Base-by-base conservation (phyloP, 2,888 invertebrate genomes). In the Stenchaetothrips biformis region DNA sequence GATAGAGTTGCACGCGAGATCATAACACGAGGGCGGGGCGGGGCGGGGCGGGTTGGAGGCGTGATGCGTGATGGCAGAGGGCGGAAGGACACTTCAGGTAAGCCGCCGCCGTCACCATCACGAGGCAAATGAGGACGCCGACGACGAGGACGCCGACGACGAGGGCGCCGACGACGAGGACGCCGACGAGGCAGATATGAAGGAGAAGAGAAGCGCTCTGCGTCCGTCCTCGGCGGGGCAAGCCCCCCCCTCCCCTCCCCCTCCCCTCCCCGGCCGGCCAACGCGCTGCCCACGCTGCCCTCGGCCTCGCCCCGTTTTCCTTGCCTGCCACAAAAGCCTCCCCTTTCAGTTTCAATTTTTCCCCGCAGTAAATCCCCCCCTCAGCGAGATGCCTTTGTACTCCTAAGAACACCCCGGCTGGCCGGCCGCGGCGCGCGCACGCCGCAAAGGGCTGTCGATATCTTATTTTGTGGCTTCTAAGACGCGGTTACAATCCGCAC, bases 1-100 rank as follows among this genome's bases (percentile, higher is more conserved):
- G n/a, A 74, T 21, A 67, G 67, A 74, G 67, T 25, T 74, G 67
- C 67, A 74, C 67, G 25, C 25, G 67, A 25, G 67, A 74, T 74
- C 67, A 74, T 74, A 74, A 25, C 67, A 21, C 67, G 25, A 21
- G 7, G 53, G 53, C 16, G 53, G 9, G 53, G 53, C 53, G 53
- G 9, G 53, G 53, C 53, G 53, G 16, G 53, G 2, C 9, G 13
- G 59, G 59, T 2, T 13, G 59, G 6, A 18, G 59, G 13, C 59
- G 59, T 16, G 59, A 13, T 18, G 59, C 59, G 59, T 16, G 59
- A 13, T 18, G 59, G 59, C 16, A 59, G 13, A 59, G 59, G 53
- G 53, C 4, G 53, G 16, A 11, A 13, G 16, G 53, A 53, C 53
- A 53, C 53, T 53, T 53, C 53, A 53, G 53, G 53, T 53, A 18